phyloP scores from a whole-genome alignment of 1,140 invertebrate genomes.

The Monomorium pharaonis region DNA sequence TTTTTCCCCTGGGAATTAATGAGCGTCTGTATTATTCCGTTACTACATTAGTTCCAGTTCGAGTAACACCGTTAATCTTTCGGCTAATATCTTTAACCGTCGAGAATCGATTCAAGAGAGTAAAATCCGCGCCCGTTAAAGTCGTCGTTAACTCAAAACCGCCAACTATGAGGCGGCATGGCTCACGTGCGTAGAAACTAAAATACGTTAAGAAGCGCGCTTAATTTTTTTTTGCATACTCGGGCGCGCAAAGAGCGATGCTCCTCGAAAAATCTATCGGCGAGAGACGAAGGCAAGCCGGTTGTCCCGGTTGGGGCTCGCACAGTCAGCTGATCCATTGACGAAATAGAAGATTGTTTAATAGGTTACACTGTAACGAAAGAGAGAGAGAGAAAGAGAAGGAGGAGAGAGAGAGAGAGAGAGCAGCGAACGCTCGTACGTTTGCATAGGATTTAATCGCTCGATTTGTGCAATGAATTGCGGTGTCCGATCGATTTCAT shows the following conservation, averaged over 20 bases:
- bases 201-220: background rate
- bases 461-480: background rate
- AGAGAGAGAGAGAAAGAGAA: too few relatives aligned
- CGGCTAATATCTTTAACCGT: background rate
- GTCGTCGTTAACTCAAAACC: background rate
- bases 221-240: constrained; percentile 12
- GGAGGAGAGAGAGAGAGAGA: too few relatives aligned
- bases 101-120: constrained; percentile 6
- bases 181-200: background rate
- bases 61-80: constrained; percentile 5
- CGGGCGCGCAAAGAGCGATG: background rate
- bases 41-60: constrained; percentile 2
- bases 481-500: constrained; percentile 25
- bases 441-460: background rate
- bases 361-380: background rate
- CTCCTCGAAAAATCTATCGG: background rate
- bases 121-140: constrained; percentile 3
- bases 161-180: background rate
- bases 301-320: background rate
- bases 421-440: background rate
- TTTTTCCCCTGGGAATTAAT: background rate
- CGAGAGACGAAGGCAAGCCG: background rate
- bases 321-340: constrained; percentile 6
- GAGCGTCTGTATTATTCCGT: background rate
- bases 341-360: background rate